A percentile compares a stretch with the other conserved stretches of the same genome.
These are phyloP conservation scores for Amblyteles armatorius DNA, from an alignment of 2,888 invertebrate species.

Conservation along the genomic window DNA sequence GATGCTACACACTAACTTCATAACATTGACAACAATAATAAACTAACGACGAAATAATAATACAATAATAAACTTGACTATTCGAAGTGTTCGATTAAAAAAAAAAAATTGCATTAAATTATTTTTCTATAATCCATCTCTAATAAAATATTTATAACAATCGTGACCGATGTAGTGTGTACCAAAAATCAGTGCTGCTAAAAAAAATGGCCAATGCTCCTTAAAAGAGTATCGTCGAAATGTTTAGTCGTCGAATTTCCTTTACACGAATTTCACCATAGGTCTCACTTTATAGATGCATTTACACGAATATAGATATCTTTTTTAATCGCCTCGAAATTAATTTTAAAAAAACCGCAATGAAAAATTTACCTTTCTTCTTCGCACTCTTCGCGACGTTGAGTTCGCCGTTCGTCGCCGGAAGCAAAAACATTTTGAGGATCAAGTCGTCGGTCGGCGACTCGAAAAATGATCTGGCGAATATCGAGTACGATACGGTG, in stretches of 20 bases:
- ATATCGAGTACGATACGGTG: conserved; percentile 64
- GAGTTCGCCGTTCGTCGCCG: conserved; percentile 19
- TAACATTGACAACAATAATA: background rate
- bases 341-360: background rate
- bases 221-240: background rate
- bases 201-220: background rate
- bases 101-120: background rate
- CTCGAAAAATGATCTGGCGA: conserved; percentile 23
- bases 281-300: background rate
- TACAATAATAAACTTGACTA: background rate
- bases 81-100: background rate
- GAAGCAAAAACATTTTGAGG: conserved; percentile 57
- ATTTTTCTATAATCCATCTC: background rate
- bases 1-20: background rate
- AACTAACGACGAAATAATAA: background rate
- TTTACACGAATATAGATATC: background rate
- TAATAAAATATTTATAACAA: background rate
- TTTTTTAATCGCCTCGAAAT: background rate
- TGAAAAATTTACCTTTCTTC: conserved; percentile 3
- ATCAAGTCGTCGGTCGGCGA: conserved; percentile 27
- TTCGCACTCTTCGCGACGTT: background rate
- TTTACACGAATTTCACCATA: background rate
- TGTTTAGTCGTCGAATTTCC: background rate
- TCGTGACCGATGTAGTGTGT: background rate
- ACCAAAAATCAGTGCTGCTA: background rate